Evolutionary conservation across 2,888 invertebrate genomes (phyloP).

Genomic region (Erebia palarica): DNA sequence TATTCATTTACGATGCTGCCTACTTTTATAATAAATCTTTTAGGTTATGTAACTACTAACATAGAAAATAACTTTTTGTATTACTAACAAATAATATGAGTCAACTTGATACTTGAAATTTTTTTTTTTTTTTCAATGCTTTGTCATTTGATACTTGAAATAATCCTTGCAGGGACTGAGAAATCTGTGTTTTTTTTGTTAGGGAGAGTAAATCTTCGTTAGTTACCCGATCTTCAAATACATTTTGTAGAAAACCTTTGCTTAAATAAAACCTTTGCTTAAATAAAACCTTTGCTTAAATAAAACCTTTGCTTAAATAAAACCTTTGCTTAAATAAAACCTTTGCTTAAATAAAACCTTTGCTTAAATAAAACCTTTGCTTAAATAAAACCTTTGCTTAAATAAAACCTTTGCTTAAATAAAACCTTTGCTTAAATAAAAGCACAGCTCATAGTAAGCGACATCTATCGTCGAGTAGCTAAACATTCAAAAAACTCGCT

Average conservation of each 20-base stretch:
- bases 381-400: background rate
- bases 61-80: too few relatives aligned
- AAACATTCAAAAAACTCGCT: background rate
- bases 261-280: background rate
- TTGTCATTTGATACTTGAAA: too few relatives aligned
- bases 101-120: too few relatives aligned
- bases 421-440: background rate
- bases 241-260: background rate
- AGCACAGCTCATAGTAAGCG: conserved; percentile 14
- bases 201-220: too few relatives aligned
- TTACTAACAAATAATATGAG: too few relatives aligned
- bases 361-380: background rate
- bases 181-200: too few relatives aligned
- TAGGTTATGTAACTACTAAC: too few relatives aligned
- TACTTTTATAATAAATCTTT: too few relatives aligned
- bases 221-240: too few relatives aligned
- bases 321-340: background rate
- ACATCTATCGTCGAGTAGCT: conserved; percentile 48
- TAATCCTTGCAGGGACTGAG: too few relatives aligned
- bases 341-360: conserved; percentile 7
- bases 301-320: background rate
- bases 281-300: background rate
- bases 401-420: background rate
- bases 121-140: too few relatives aligned
- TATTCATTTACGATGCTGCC: too few relatives aligned